phyloP scores from a whole-genome alignment of 2,888 invertebrate genomes.

The Synergus itoensis region DNA sequence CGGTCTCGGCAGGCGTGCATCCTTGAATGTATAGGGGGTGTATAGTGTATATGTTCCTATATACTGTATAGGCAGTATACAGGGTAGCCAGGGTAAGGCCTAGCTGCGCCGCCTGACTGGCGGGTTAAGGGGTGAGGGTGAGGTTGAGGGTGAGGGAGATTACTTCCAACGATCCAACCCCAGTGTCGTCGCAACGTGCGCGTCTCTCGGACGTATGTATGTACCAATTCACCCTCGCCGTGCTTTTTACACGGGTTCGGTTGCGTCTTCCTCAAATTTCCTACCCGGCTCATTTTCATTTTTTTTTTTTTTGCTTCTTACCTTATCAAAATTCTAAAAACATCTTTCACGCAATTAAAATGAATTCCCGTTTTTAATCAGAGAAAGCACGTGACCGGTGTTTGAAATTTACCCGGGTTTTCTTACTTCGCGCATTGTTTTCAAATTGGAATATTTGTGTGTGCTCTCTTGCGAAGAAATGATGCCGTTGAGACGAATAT shows the following conservation, averaged over 20 bases:
- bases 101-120: constrained; percentile 21
- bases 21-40: constrained; percentile 33
- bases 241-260: constrained; percentile 9
- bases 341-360: not conserved
- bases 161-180: constrained; percentile 40
- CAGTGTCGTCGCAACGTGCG: constrained; percentile 41
- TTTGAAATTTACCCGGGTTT: constrained; percentile 11
- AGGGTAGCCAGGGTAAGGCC: constrained; percentile 33
- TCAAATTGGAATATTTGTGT: constrained; percentile 28
- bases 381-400: constrained; percentile 2
- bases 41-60: no score
- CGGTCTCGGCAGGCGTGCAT: constrained; percentile 40
- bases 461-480: not conserved
- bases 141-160: constrained; percentile 30
- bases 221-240: constrained; percentile 32
- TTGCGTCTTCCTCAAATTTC: constrained; percentile 19
- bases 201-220: constrained; percentile 38
- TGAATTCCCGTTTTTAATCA: not conserved
- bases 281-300: not conserved
- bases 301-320: no score
- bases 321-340: not conserved
- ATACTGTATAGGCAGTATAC: constrained; percentile 28
- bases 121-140: constrained; percentile 12
- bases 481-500: constrained; percentile 6
- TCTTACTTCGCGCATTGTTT: not conserved